Base-by-base conservation (phyloP, 2,888 invertebrate genomes). In the Mechanitis messenoides region DNA sequence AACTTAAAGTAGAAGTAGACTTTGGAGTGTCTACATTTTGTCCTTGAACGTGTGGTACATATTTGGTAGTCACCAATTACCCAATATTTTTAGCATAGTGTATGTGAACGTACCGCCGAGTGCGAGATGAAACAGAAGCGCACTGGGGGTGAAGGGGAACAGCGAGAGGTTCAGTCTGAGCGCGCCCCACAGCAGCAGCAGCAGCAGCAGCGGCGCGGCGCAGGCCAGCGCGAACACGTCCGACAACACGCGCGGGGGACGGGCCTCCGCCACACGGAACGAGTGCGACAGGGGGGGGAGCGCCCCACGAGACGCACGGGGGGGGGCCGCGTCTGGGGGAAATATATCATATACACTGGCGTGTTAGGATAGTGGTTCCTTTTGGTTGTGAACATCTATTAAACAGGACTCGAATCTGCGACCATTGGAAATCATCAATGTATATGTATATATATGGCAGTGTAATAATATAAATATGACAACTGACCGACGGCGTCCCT, bases 241-340 rank as follows among this genome's bases (percentile, higher is more conserved):
- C 0, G 98, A 98, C 60, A 99, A 94, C 53, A 94, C 80, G 47
- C 94, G 94, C 45, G 98, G 92, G 59, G 99, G 99, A 55, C 98
- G 93, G 74, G 95, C 94, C 83, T 99, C 99, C 0, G 98, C 95
- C 76, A 93, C 92, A 54, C 98, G 95, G 93, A 99, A 99, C 88
- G 93, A 84, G 90, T 99, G 99, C 67, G 87, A 75, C 69, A 94
- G 93, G 92, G 0, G 93, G 90, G 68, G 91, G 91, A 3, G 91
- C 79, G 1, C 91, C 91, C 65, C 90, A 86, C 7, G 50, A 28
- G 20, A 11, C 20, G 42, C 53, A 35, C 58, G 33, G 45, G 20
- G 3, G 33, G 64, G 5, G 6, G 45, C 11, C 58, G 55, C 60
- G 7, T 59, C 61, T 63, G 59, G 5, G 59, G 50, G 54, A 11